phyloP scores from a whole-genome alignment of 2,797 vertebrate genomes.

The Champsocephalus gunnari region DNA sequence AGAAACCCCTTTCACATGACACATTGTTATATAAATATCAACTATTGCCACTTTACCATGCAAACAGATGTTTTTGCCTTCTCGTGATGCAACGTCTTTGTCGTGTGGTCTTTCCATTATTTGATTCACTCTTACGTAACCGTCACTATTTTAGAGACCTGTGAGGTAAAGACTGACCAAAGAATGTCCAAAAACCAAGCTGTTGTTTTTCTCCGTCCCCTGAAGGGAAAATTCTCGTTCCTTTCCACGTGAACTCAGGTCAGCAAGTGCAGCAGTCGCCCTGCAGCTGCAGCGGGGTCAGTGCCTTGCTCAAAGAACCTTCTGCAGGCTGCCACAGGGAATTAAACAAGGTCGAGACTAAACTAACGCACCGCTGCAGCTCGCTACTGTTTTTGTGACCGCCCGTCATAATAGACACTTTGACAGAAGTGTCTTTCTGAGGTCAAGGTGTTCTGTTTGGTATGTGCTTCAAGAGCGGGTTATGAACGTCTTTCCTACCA shows the following conservation, averaged over 20 bases:
- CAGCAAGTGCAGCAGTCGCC: constrained; percentile 16
- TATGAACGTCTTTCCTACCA: constrained; percentile 22
- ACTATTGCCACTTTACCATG: neutral
- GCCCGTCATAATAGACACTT: constrained; percentile 32
- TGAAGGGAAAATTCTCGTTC: neutral
- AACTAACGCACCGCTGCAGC: neutral
- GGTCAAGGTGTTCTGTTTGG: constrained; percentile 57
- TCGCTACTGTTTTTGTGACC: neutral
- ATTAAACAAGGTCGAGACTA: constrained; percentile 2
- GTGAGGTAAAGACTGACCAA: neutral
- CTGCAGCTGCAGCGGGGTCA: constrained; percentile 3
- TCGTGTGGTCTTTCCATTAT: neutral
- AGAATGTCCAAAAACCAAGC: neutral
- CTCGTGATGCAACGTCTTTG: neutral
- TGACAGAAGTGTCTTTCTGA: constrained; percentile 25
- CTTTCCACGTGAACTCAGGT: neutral
- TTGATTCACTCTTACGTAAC: neutral
- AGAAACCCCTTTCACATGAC: neutral
- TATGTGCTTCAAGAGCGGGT: constrained; percentile 36
- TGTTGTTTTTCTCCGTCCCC: neutral
- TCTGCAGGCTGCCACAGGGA: constrained; percentile 1
- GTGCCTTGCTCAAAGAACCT: constrained; percentile 10
- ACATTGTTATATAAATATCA: neutral
- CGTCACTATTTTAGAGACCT: neutral
- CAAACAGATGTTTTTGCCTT: neutral